These are phyloP conservation scores for Pagrus major DNA, from an alignment of 2,113 vertebrate species.

Conservation along the genomic window DNA sequence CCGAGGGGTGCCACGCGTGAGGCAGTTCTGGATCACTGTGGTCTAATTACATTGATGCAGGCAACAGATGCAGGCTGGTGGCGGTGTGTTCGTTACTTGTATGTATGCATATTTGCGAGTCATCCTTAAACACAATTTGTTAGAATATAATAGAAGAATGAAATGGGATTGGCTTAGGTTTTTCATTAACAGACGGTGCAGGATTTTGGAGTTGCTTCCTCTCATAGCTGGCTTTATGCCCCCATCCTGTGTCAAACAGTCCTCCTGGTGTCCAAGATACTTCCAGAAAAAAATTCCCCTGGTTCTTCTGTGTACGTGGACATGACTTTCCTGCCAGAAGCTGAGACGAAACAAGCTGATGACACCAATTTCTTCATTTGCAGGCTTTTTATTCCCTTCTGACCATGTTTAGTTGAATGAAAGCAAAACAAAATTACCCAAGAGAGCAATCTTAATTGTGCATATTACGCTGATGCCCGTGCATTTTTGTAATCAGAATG, in stretches of 20 bases:
- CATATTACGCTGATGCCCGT: background rate
- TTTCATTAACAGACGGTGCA: constrained; percentile 22
- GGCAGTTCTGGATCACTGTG: constrained; percentile 50
- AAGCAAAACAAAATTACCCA: background rate
- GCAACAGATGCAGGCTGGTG: constrained; percentile 38
- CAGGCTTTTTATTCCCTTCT: background rate
- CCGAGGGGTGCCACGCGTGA: constrained; percentile 38
- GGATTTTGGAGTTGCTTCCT: constrained; percentile 12
- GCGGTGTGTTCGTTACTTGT: constrained; percentile 4
- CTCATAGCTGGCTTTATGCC: constrained; percentile 8
- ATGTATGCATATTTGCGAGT: background rate
- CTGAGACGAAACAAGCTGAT: constrained; percentile 8
- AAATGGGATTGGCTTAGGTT: constrained; percentile 11
- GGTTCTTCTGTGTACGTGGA: background rate
- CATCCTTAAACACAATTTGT: constrained; percentile 4
- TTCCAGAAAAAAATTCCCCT: background rate
- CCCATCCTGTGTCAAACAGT: constrained; percentile 15
- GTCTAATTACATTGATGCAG: constrained; percentile 63
- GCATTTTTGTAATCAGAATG: constrained; percentile 13
- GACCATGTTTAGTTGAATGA: background rate
- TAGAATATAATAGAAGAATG: constrained; percentile 22
- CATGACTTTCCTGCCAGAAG: background rate
- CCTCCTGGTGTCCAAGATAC: constrained; percentile 18
- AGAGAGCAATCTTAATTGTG: background rate
- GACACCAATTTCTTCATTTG: constrained; percentile 11